phyloP scores from a whole-genome alignment of 2,113 vertebrate genomes.

The Neolamprologus falcicula region DNA sequence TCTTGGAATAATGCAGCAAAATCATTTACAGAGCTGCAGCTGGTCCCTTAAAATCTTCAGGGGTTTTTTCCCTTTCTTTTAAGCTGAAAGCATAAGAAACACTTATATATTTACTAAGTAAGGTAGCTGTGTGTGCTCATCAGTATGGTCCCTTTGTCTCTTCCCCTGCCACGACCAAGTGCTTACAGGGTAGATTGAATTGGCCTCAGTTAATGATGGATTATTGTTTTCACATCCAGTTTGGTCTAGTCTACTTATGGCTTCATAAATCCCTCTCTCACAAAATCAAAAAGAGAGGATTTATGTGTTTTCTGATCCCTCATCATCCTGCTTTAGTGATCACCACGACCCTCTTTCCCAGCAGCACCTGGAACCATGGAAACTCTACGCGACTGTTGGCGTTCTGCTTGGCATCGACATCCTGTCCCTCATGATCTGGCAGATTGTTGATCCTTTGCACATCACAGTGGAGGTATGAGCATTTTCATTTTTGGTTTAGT shows the following conservation, averaged over 20 bases:
- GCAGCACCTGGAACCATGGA: constrained; percentile 89
- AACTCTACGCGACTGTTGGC: constrained; percentile 82
- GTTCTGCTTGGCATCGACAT: constrained; percentile 80
- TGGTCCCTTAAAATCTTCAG: not conserved
- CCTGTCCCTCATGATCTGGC: constrained; percentile 83
- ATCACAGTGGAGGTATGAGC: constrained; percentile 82
- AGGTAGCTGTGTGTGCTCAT: not conserved
- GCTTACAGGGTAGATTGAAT: constrained; percentile 23
- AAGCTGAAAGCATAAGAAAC: not conserved
- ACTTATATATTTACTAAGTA: not conserved
- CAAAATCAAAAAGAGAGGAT: constrained; percentile 3
- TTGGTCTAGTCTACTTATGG: constrained; percentile 30
- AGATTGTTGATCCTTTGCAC: constrained; percentile 85
- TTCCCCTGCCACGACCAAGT: not conserved
- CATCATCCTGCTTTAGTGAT: not conserved
- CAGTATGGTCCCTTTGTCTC: not conserved
- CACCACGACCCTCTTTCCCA: not conserved
- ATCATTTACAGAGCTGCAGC: not conserved
- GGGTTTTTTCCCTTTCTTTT: not conserved
- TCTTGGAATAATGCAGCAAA: not conserved
- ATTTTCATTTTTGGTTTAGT: not conserved
- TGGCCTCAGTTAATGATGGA: constrained; percentile 42
- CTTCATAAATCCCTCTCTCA: constrained; percentile 29
- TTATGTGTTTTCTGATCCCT: not conserved
- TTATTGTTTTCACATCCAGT: constrained; percentile 40